phyloP scores from a whole-genome alignment of 2,888 invertebrate species.

The Cephus rjabovi region DNA sequence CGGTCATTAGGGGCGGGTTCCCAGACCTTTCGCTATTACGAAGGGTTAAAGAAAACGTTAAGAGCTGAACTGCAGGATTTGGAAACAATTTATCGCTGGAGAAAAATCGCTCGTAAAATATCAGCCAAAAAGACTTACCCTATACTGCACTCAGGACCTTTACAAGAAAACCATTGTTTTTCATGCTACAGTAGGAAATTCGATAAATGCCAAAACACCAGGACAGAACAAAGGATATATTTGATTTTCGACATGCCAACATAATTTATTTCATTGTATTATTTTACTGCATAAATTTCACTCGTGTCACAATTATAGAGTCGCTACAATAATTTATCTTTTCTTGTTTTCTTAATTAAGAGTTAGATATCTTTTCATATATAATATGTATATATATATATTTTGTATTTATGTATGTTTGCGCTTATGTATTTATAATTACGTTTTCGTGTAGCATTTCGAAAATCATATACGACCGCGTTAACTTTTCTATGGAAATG shows the following conservation, averaged over 20 bases:
- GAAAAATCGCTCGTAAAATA: neutral
- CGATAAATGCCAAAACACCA: neutral
- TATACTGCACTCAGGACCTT: neutral
- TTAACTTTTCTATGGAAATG: neutral
- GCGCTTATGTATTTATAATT: neutral
- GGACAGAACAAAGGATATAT: neutral
- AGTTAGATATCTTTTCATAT: neutral
- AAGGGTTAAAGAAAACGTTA: neutral
- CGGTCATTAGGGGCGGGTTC: neutral
- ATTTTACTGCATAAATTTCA: neutral
- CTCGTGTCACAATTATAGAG: conserved; percentile 1
- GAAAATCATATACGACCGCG: neutral
- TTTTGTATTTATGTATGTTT: neutral
- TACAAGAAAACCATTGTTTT: neutral
- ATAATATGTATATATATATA: conserved; percentile 3
- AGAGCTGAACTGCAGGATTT: neutral
- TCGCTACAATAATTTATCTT: neutral
- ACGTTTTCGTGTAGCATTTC: neutral
- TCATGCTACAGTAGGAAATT: neutral
- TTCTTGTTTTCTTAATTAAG: neutral
- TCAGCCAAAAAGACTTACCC: neutral
- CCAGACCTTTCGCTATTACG: neutral
- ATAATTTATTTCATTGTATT: neutral
- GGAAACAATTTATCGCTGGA: neutral
- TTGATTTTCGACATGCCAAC: neutral